phyloP scores from a whole-genome alignment of 1,140 invertebrate species.

The Nephotettix cincticeps region DNA sequence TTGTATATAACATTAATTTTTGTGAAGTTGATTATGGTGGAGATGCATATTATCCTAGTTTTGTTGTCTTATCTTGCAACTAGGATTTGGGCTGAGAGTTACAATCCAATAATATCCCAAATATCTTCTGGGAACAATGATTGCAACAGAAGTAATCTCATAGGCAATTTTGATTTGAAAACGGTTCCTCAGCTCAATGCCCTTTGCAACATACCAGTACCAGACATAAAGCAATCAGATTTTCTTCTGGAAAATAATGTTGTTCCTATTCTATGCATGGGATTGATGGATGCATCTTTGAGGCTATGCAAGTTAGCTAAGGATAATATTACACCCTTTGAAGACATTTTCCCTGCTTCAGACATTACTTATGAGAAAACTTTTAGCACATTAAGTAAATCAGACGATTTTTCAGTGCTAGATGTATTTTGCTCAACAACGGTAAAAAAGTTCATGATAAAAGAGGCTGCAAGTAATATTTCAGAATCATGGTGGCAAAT shows the following conservation, averaged over 20 bases:
- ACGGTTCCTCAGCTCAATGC: not conserved
- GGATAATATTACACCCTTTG: not conserved
- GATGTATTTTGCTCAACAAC: constrained; percentile 1
- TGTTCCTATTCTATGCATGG: constrained; percentile 11
- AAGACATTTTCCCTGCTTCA: not conserved
- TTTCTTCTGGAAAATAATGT: constrained; percentile 4
- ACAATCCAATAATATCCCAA: too few species aligned
- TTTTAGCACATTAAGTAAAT: not conserved
- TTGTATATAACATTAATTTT: too few species aligned
- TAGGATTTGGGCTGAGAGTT: too few species aligned
- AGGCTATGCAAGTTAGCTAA: not conserved
- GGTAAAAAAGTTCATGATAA: not conserved
- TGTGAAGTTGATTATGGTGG: too few species aligned
- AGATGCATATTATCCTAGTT: too few species aligned
- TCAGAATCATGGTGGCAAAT: not conserved
- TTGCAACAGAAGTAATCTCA: not conserved
- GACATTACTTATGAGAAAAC: not conserved
- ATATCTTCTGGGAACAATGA: not conserved
- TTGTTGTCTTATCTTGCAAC: too few species aligned
- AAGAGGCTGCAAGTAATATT: not conserved
- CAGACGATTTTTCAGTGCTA: not conserved
- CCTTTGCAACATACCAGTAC: not conserved
- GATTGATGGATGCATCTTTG: not conserved
- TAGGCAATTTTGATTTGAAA: not conserved
- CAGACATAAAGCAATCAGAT: not conserved